Evolutionary conservation across 2,888 invertebrate species (phyloP).

Genomic region (Dicyrtomina minuta): DNA sequence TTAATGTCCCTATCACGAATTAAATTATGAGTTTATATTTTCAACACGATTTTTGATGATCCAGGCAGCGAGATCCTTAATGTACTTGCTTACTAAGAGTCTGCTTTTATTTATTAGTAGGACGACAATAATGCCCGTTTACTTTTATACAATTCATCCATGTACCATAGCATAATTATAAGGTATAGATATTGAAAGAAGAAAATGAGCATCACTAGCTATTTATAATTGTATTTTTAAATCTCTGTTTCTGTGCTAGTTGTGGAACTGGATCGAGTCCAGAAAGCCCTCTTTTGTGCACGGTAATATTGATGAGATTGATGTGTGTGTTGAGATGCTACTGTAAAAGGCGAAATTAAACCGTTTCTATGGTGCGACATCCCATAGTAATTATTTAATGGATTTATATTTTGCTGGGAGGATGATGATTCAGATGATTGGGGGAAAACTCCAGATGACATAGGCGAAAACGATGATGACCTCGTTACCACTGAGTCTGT

Average conservation of each 20-base stretch:
- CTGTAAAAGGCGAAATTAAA: constrained; percentile 33
- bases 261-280: constrained; percentile 50
- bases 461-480: neutral
- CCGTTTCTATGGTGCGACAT: constrained; percentile 27
- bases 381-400: constrained; percentile 14
- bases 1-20: too few species aligned
- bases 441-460: neutral
- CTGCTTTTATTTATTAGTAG: too few species aligned
- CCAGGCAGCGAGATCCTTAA: too few species aligned
- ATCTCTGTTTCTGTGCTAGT: constrained; percentile 53
- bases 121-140: too few species aligned
- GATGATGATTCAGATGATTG: neutral
- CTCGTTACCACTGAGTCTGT: neutral
- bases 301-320: constrained; percentile 45
- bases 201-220: too few species aligned
- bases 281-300: constrained; percentile 52
- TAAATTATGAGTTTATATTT: too few species aligned
- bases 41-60: too few species aligned
- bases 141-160: too few species aligned
- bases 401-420: constrained; percentile 19
- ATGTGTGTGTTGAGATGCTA: constrained; percentile 34
- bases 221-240: constrained; percentile 27
- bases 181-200: too few species aligned
- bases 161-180: too few species aligned
- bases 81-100: too few species aligned